phyloP scores from a whole-genome alignment of 2,888 invertebrate species.

The Archips crataeganus region DNA sequence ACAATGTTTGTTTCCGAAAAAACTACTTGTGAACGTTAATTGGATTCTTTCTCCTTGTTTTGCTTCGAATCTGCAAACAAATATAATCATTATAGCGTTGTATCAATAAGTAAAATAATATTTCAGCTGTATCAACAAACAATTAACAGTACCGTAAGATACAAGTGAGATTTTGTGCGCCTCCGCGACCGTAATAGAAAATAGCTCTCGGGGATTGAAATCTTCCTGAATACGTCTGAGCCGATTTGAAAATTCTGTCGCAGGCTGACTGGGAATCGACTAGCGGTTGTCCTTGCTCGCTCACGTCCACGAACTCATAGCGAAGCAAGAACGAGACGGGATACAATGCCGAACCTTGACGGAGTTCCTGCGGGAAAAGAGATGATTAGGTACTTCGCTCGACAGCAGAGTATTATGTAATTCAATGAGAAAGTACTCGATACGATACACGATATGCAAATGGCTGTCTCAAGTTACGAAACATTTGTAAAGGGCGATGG shows the following conservation, averaged over 20 bases:
- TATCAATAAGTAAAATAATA: background rate
- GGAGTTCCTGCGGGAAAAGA: constrained; percentile 81
- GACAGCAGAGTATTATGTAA: constrained; percentile 33
- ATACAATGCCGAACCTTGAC: constrained; percentile 92
- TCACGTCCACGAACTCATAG: constrained; percentile 93
- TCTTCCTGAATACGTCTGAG: constrained; percentile 84
- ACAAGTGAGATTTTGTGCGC: constrained; percentile 91
- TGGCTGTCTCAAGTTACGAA: constrained; percentile 22
- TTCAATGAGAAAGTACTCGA: constrained; percentile 39
- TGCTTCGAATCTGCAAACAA: constrained; percentile 87
- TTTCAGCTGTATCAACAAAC: constrained; percentile 1
- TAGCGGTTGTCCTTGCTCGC: constrained; percentile 87
- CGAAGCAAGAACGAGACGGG: constrained; percentile 91
- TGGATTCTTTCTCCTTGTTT: constrained; percentile 89
- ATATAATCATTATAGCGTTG: background rate
- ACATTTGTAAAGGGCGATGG: constrained; percentile 14
- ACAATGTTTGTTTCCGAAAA: constrained; percentile 90
- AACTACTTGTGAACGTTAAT: constrained; percentile 88
- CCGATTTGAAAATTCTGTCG: constrained; percentile 87
- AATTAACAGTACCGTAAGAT: constrained; percentile 83
- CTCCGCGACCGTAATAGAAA: constrained; percentile 93
- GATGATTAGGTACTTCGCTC: constrained; percentile 40
- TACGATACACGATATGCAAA: constrained; percentile 40
- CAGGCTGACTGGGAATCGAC: constrained; percentile 87
- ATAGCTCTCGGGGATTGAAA: constrained; percentile 92